Base-by-base conservation (phyloP, 2,888 invertebrate genomes). In the Glyphotaelius pellucidus region DNA sequence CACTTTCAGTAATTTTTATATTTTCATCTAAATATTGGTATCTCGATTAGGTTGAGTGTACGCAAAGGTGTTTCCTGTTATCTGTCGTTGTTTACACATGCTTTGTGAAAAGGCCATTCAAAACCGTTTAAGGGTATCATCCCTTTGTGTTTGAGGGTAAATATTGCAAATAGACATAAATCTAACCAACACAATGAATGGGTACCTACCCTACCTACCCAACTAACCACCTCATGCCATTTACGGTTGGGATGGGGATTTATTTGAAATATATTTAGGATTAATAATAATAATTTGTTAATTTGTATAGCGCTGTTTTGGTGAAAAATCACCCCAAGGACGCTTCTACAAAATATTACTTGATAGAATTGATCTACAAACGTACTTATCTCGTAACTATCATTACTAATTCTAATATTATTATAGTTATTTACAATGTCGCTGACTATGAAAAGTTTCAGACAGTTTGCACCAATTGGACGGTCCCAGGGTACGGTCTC, bases 31-130 rank as follows among this genome's bases (percentile, higher is more conserved):
- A 67, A 67, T 25, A 19, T 19, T 15, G 19, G 52, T 25, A 25
- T 14, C 31, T 32, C 89, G 80, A 35, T 92, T 93, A 14, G 90
- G 25, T 89, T 79, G 80, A 91, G 79, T 91, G 90, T 88, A 31
- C 91, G 91, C 86, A 93, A 93, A 93, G 93, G 93, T 93, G 93
- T 93, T 87, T 90, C 84, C 87, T 92, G 93, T 93, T 93, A 92
- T 92, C 92, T 92, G 93, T 91, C 90, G 92, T 92, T 93, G 93
- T 93, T 93, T 93, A 93, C 93, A 93, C 93, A 92, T 93, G 92
- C 93, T 92, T 92, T 93, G 91, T 93, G 92, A 93, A 93, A 93
- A 92, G 92, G 79, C 93, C 92, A 93, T 93, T 93, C 93, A 93
- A 92, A 92, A 93, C 85, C 92, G 91, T 93, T 93, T 92, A 93